Evolutionary conservation across 2,797 vertebrate species (phyloP), one percentile per base, ranked within the genome.

Genomic region (Silurus aristotelis): DNA sequence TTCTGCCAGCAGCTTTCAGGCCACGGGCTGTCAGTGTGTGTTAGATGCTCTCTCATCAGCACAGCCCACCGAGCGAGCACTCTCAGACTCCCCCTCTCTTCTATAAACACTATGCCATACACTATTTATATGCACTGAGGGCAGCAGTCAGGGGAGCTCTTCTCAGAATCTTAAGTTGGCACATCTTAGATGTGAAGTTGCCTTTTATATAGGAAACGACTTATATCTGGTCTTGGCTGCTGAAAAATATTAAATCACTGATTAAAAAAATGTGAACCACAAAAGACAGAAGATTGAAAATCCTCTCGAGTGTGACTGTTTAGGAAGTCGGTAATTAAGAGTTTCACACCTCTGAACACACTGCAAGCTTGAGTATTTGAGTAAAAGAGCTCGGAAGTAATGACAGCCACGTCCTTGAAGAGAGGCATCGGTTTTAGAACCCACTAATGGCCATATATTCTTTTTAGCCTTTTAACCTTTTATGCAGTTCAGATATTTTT

Each of bases 41-140:
- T 91, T 87, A 88, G 77, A 83, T 61, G 83, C 86, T 52, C 80
- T 85, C 82, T 85, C 85, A 87, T 90, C 89, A 89, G 82, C 80
- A 82, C 79, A 78, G 75, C 68, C 83, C 83, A 83, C 88, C 83
- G 83, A 80, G 86, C 58, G 84, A 87, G 77, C 85, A 81, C 55
- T 68, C 80, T 76, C 48, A 6, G 72, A 52, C 67, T 68, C 67
- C 25, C 66, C 61, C 86, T 84, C 82, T 73, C 60, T 83, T 80
- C 84, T 70, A 87, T 84, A 88, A 88, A 87, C 80, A 88, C 84
- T 83, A 86, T 71, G 76, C 81, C 75, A 89, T 89, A 82, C 76
- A 89, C 87, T 86, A 89, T 89, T 88, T 86, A 89, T 87, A 83
- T 83, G 78, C 82, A 80, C 68, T 60, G 84, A 61, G 83, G 83